Conservation (phyloP, 2,888 invertebrate species). For the Flabesymbios commensalis region DNA sequence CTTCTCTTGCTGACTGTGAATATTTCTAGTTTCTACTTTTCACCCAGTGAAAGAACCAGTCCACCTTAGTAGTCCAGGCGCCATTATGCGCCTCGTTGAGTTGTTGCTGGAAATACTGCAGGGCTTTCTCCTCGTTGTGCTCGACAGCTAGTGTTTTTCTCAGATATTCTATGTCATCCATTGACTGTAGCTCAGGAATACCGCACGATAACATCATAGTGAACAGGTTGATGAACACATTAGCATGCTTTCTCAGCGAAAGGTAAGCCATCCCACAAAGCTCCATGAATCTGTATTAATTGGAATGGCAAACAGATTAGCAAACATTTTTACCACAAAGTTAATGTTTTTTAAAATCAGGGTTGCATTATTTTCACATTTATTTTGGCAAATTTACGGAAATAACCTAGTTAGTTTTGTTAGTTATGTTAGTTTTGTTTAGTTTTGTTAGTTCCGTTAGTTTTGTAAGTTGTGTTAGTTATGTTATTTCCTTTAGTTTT, state of each 20-base stretch:
- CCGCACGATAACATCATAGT: slow-evolving; percentile 69
- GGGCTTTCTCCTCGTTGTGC: slow-evolving; percentile 62
- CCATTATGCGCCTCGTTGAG: slow-evolving; percentile 67
- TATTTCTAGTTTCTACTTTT: slow-evolving; percentile 27
- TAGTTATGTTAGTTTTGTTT: no score
- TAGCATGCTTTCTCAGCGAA: slow-evolving; percentile 65
- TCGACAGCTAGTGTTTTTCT: slow-evolving; percentile 28
- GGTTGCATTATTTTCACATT: no score
- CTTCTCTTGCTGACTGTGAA: no score
- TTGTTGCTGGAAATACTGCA: slow-evolving; percentile 65
- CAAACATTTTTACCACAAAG: no score
- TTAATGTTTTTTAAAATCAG: no score
- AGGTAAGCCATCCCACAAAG: slow-evolving; percentile 67
- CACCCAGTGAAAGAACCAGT: slow-evolving; percentile 68
- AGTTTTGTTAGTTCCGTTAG: no score
- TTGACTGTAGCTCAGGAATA: slow-evolving; percentile 67
- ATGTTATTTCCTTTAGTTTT: no score
- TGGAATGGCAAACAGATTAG: no score
- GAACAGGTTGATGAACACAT: slow-evolving; percentile 68
- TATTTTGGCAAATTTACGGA: no score
- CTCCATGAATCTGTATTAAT: slow-evolving; percentile 63
- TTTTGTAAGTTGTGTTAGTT: no score
- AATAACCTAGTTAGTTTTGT: no score
- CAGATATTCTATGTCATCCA: slow-evolving; percentile 65
- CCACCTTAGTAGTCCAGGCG: slow-evolving; percentile 68